Base-by-base conservation (phyloP, 2,888 invertebrate species). In the Pomacea canaliculata region DNA sequence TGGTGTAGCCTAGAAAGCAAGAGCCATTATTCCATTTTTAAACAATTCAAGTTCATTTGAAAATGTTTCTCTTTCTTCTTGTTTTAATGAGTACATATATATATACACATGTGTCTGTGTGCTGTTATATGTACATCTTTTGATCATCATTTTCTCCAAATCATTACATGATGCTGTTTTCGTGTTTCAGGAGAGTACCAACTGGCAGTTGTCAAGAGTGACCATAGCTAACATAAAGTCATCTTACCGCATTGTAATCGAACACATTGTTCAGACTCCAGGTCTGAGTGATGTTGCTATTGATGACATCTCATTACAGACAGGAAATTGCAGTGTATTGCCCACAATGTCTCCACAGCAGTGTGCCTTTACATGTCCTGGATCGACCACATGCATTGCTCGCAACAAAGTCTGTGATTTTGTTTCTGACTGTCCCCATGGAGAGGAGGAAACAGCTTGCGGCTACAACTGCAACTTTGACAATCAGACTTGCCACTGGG, bases 381-480 rank as follows among this genome's bases (percentile, higher is more conserved):
- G 66, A 16, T 79, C 80, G 73, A 72, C 78, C 7, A 73, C 78
- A 7, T 87, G 86, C 76, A 27, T 87, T 9, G 76, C 82, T 1
- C 80, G 82, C 68, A 49, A 51, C 56, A 78, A 83, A 73, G 76
- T 86, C 0, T 88, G 89, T 83, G 86, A 89, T 78, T 88, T 89
- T 71, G 82, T 79, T 69, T 68, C 69, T 56, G 87, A 89, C 74
- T 89, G 89, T 76, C 73, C 81, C 68, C 82, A 86, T 78, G 82
- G 83, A 46, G 83, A 83, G 49, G 88, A 89, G 79, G 89, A 89
- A 76, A 76, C 70, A 1, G 72, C 67, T 1, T 89, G 89, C 82
- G 89, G 89, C 56, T 86, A 85, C 75, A 82, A 83, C 73, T 90
- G 90, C 81, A 83, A 86, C 78, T 90, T 89, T 85, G 90, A 90